A percentile compares a stretch with the other conserved stretches of the same genome.
Evolutionary conservation across 2,797 vertebrate genomes (phyloP).

Genomic region (Diplodus puntazzo): DNA sequence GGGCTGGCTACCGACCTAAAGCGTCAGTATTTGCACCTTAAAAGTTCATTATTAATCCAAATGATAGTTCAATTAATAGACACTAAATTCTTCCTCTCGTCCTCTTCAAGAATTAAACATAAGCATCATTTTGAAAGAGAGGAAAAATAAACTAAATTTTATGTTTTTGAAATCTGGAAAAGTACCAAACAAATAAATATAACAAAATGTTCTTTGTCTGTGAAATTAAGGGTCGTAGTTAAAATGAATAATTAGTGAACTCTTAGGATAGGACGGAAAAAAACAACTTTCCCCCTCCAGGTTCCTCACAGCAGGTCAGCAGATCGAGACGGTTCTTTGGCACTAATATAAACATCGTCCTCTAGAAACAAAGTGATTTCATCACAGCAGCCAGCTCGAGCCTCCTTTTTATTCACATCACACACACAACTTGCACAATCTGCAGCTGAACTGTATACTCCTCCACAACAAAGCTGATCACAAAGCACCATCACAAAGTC

Average conservation of each 20-base stretch:
- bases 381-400: slow-evolving; percentile 17
- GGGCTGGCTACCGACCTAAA: no score
- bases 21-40: no score
- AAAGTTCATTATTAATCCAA: no score
- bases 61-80: no score
- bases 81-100: no score
- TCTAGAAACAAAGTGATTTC: slow-evolving; percentile 17
- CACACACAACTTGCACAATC: slow-evolving; percentile 17
- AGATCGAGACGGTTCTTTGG: slow-evolving; percentile 27
- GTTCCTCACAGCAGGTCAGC: slow-evolving; percentile 7
- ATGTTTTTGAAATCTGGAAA: no score
- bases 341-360: slow-evolving; percentile 23
- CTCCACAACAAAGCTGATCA: not conserved
- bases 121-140: no score
- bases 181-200: not conserved
- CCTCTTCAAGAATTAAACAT: no score
- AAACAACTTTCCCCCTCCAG: not conserved
- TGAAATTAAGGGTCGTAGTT: not conserved
- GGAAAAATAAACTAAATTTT: no score
- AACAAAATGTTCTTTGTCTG: not conserved
- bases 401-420: slow-evolving; percentile 62
- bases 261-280: no score
- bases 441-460: slow-evolving; percentile 1
- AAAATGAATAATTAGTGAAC: not conserved
- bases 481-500: not conserved